phyloP scores from a whole-genome alignment of 2,113 vertebrate genomes.

The Condylura cristata region DNA sequence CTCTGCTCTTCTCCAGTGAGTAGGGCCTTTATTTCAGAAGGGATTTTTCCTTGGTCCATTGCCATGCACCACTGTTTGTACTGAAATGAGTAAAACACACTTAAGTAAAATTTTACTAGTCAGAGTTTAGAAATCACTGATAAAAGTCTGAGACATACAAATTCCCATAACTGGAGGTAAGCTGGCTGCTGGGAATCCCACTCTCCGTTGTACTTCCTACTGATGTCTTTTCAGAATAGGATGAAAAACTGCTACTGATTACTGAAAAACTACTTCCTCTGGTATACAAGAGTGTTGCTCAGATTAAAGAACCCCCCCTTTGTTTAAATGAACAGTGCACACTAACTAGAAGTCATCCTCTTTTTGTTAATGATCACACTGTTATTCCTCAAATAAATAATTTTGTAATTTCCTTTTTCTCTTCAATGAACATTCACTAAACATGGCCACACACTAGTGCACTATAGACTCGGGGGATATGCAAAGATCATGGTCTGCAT shows the following conservation, averaged over 20 bases:
- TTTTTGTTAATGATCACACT: not conserved
- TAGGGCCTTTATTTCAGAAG: slow-evolving; percentile 97
- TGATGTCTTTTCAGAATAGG: slow-evolving; percentile 19
- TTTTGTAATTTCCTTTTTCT: slow-evolving; percentile 25
- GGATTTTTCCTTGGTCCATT: slow-evolving; percentile 99
- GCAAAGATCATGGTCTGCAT: not conserved
- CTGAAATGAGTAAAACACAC: slow-evolving; percentile 83
- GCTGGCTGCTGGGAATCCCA: not conserved
- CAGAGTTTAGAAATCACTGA: not conserved
- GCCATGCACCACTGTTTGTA: slow-evolving; percentile 99
- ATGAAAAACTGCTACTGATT: not conserved
- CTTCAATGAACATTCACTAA: slow-evolving; percentile 38
- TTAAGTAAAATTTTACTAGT: not conserved
- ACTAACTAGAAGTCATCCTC: not conserved
- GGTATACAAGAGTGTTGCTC: not conserved
- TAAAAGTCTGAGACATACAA: not conserved
- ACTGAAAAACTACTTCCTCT: not conserved
- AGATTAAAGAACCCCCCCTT: not conserved
- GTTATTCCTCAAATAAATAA: slow-evolving; percentile 1
- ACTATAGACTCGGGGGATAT: not conserved
- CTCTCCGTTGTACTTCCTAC: not conserved
- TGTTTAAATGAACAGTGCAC: not conserved
- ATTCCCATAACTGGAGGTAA: not conserved
- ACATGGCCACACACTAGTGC: not conserved
- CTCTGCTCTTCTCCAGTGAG: slow-evolving; percentile 95